phyloP scores from a whole-genome alignment of 2,888 invertebrate species.

The Coremacera marginata region DNA sequence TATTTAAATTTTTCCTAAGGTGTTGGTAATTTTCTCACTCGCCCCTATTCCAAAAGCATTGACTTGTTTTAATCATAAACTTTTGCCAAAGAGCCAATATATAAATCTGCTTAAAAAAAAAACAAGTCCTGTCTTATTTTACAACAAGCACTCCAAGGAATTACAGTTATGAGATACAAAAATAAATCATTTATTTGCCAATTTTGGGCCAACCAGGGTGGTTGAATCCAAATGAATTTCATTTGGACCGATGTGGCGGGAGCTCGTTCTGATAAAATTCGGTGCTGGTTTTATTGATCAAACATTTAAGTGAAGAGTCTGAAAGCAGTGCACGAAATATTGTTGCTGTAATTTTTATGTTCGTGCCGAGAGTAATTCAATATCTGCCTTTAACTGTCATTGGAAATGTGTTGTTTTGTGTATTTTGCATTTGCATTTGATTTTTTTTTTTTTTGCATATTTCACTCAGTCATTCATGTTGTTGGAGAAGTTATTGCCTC shows the following conservation, averaged over 20 bases:
- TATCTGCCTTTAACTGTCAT: conserved; percentile 27
- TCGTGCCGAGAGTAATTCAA: conserved; percentile 25
- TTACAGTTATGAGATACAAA: background rate
- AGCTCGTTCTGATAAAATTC: conserved; percentile 25
- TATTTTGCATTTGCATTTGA: conserved; percentile 2
- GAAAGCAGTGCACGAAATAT: conserved; percentile 28
- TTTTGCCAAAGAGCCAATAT: no score
- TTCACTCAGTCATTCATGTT: background rate
- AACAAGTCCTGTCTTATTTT: no score
- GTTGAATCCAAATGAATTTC: background rate
- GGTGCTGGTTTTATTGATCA: conserved; percentile 61
- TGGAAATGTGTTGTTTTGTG: conserved; percentile 3
- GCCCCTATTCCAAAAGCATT: no score
- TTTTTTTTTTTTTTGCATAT: background rate
- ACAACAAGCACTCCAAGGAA: no score
- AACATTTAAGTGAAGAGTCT: conserved; percentile 57
- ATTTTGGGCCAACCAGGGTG: background rate
- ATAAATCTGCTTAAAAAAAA: no score
- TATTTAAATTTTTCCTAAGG: no score
- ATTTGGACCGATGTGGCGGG: background rate
- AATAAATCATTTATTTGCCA: conserved; percentile 4
- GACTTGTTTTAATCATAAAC: no score
- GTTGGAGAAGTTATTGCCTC: conserved; percentile 16
- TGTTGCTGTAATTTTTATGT: background rate
- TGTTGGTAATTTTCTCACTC: no score